Evolutionary conservation across 1,140 invertebrate species (phyloP).

Genomic region (Caenorhabditis latens): DNA sequence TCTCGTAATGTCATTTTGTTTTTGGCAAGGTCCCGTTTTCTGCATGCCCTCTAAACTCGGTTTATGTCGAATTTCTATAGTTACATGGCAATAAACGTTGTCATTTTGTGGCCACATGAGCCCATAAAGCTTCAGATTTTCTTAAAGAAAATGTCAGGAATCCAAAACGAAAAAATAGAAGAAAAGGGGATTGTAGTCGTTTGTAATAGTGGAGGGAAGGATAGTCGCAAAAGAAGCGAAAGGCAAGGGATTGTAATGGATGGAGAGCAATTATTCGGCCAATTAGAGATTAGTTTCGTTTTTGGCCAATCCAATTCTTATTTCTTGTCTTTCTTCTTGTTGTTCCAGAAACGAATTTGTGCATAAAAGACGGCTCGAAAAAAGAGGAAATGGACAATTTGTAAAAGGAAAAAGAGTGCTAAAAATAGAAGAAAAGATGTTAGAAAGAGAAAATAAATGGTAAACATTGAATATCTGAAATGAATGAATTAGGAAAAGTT

Average conservation of each 20-base stretch:
- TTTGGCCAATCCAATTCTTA: conserved; percentile 52
- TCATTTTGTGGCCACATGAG: conserved; percentile 7
- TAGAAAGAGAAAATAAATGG: not conserved
- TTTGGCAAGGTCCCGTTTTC: not conserved
- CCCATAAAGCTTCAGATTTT: conserved; percentile 15
- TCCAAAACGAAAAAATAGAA: not conserved
- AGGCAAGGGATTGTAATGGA: conserved; percentile 17
- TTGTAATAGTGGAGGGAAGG: not conserved
- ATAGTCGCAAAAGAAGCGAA: not conserved
- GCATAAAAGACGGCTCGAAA: not conserved
- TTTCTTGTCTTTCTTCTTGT: not conserved
- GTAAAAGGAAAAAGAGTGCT: not conserved
- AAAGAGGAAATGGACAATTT: conserved; percentile 20
- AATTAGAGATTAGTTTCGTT: conserved; percentile 56
- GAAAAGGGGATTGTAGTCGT: not conserved
- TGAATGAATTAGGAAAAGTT: no score
- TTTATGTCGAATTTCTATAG: conserved; percentile 51
- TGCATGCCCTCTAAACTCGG: not conserved
- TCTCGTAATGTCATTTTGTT: conserved; percentile 51
- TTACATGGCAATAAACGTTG: conserved; percentile 25
- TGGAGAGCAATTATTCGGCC: conserved; percentile 47
- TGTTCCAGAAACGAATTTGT: not conserved
- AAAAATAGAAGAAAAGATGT: conserved; percentile 3
- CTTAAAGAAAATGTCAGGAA: conserved; percentile 1
- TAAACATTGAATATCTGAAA: not conserved